Percentiles rank a stretch among this genome's conserved stretches.
These are phyloP conservation scores for Corythaeola cristata DNA, from an alignment of 2,113 vertebrate genomes.

Conservation along the genomic window DNA sequence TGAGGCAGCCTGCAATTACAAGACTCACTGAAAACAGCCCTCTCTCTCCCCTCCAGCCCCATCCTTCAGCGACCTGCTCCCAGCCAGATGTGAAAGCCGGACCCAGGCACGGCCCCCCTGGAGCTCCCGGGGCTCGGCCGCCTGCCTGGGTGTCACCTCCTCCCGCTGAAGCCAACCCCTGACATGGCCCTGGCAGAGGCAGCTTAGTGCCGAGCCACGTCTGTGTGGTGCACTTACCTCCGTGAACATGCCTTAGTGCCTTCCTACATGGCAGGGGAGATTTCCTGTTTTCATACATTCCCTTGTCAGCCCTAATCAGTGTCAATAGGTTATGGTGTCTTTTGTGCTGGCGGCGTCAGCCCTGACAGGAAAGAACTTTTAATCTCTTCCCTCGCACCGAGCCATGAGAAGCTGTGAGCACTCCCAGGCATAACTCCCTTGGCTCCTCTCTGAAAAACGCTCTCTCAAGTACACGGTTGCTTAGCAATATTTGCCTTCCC, in stretches of 20 bases:
- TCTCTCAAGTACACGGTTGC: slow-evolving; percentile 79
- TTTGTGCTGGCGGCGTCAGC: slow-evolving; percentile 48
- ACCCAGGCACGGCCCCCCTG: not conserved
- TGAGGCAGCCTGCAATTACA: not conserved
- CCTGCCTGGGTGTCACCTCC: not conserved
- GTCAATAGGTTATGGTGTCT: slow-evolving; percentile 60
- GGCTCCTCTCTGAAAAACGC: slow-evolving; percentile 79
- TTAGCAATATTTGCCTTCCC: slow-evolving; percentile 81
- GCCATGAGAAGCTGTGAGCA: slow-evolving; percentile 67
- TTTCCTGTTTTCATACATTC: slow-evolving; percentile 69
- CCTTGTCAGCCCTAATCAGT: slow-evolving; percentile 70
- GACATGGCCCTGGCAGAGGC: not conserved
- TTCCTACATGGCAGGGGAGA: slow-evolving; percentile 73
- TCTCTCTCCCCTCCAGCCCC: not conserved
- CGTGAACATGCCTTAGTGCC: slow-evolving; percentile 72
- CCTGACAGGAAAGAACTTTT: slow-evolving; percentile 74
- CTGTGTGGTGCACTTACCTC: slow-evolving; percentile 72
- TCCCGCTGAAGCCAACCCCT: not conserved
- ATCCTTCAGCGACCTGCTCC: not conserved
- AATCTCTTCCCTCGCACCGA: slow-evolving; percentile 67
- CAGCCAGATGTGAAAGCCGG: not conserved
- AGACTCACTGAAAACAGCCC: not conserved
- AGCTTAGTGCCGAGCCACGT: not conserved
- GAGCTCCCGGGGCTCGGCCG: rapidly evolving
- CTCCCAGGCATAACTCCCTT: slow-evolving; percentile 80